Evolutionary conservation across 2,113 vertebrate genomes (phyloP), one percentile per base, ranked within the genome.

Genomic region (Seriola dumerili): DNA sequence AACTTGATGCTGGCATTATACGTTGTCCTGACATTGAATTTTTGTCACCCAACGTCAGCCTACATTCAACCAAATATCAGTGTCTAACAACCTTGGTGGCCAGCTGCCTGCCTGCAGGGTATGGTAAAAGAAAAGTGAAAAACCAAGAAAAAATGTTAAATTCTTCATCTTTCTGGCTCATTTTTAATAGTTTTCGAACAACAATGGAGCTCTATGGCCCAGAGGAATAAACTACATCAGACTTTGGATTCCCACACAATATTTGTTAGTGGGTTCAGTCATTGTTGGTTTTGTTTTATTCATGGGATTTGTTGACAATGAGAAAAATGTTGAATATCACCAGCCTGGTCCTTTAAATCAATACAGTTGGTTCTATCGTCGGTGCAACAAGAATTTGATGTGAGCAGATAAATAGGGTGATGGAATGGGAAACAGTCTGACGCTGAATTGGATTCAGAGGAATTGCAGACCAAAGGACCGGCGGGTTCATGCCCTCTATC

Each of bases 401-500:
- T 44, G 80, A 80, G 73, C 73, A 78, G 84, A 89, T 85, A 82
- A 88, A 89, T 54, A 69, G 78, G 48, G 50, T 17, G 50, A 57
- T 59, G 72, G 79, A 76, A 88, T 82, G 74, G 74, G 79, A 86
- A 86, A 73, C 86, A 72, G 90, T 61, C 62, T 46, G 23, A 82
- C 46, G 65, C 75, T 79, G 90, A 90, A 90, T 89, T 90, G 87
- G 82, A 89, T 91, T 90, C 72, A 72, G 80, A 86, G 63, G 78
- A 81, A 90, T 76, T 84, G 78, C 78, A 38, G 76, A 82, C 64
- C 74, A 76, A 84, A 90, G 75, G 90, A 86, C 80, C 82, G 80
- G 32, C 17, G 23, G 83, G 92, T 88, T 91, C 88, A 84, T 10
- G 89, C 82, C 91, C 92, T 92, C 91, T 57, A 93, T 92, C 91